These are phyloP conservation scores for Trematomus loennbergii DNA, from an alignment of 2,113 vertebrate genomes.

Conservation along the genomic window DNA sequence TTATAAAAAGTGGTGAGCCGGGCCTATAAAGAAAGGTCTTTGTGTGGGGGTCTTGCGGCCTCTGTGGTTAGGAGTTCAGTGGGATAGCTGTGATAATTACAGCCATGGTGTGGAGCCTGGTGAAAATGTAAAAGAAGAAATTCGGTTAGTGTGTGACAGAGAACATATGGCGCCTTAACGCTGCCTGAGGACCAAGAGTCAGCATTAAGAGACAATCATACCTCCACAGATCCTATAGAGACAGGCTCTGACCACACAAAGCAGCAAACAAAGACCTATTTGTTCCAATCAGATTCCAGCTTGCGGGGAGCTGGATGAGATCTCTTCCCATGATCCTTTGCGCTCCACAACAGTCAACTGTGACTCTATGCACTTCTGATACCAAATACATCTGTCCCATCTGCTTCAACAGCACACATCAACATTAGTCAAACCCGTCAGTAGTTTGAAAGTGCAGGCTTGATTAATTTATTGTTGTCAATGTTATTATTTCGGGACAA, in stretches of 20 bases:
- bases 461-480: constrained; percentile 32
- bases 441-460: neutral
- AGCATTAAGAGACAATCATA: constrained; percentile 7
- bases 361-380: constrained; percentile 13
- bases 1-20: constrained; percentile 40
- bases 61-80: constrained; percentile 18
- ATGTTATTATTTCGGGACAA: constrained; percentile 21
- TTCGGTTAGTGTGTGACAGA: neutral
- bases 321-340: constrained; percentile 56
- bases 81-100: constrained; percentile 1
- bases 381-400: constrained; percentile 45
- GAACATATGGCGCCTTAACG: neutral
- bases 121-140: neutral
- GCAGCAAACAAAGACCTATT: constrained; percentile 58
- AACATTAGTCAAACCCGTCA: constrained; percentile 8
- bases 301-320: constrained; percentile 8
- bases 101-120: neutral
- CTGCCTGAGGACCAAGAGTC: neutral
- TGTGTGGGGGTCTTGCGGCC: constrained; percentile 2
- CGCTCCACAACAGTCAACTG: constrained; percentile 16
- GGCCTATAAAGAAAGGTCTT: constrained; percentile 15
- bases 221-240: neutral
- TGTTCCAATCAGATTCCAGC: constrained; percentile 65
- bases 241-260: neutral
- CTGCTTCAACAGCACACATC: neutral